A percentile compares a stretch with the other conserved stretches of the same genome.
These are phyloP conservation scores for Okapia johnstoni DNA, from an alignment of 2,113 vertebrate genomes.

Conservation along the genomic window DNA sequence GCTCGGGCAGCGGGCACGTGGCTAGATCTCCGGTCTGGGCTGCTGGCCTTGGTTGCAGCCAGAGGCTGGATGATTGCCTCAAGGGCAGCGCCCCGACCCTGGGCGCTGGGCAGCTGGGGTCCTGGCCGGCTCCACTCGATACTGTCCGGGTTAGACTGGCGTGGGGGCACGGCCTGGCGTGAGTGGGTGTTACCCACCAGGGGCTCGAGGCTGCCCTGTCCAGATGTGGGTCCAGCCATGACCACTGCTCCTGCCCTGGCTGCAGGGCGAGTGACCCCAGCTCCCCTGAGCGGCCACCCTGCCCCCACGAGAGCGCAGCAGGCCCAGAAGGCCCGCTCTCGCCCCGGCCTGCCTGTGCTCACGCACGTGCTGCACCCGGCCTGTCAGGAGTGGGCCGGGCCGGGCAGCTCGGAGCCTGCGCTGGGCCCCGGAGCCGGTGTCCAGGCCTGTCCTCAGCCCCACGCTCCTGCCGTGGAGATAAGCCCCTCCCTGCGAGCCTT, in stretches of 20 bases:
- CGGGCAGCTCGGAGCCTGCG: background rate
- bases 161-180: background rate
- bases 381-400: too few species aligned
- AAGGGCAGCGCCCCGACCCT: too few species aligned
- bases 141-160: background rate
- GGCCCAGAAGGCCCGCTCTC: background rate
- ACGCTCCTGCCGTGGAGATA: background rate
- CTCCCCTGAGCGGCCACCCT: background rate
- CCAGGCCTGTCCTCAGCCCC: background rate
- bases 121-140: background rate
- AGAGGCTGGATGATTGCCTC: background rate
- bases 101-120: background rate
- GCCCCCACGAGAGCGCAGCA: background rate
- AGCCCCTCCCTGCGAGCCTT: background rate
- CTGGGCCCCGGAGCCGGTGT: background rate
- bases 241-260: background rate
- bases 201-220: background rate
- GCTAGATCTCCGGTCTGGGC: background rate
- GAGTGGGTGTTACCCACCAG: background rate
- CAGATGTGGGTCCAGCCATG: background rate
- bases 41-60: background rate
- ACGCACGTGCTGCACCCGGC: rapidly evolving
- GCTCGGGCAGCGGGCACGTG: background rate
- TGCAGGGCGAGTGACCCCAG: background rate
- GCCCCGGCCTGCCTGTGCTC: background rate